phyloP scores from a whole-genome alignment of 2,888 invertebrate genomes.

The Heliconius erato region DNA sequence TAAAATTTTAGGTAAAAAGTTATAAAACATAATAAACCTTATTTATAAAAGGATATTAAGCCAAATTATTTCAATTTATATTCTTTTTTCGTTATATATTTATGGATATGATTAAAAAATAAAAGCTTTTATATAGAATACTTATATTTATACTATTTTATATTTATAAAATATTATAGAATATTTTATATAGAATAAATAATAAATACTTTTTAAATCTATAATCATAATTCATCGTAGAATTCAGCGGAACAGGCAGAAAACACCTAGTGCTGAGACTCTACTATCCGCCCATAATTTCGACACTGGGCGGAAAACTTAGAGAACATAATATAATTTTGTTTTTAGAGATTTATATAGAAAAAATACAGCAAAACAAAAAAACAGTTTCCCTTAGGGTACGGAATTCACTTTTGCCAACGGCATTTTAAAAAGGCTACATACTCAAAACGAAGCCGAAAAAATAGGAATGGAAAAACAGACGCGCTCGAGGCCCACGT shows the following conservation, averaged over 20 bases:
- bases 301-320: neutral
- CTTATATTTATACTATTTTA: too few species aligned
- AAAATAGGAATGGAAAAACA: conserved; percentile 24
- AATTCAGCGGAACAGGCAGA: neutral
- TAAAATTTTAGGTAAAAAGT: neutral
- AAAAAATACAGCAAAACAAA: too few species aligned
- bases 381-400: neutral
- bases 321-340: neutral
- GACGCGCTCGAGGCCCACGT: conserved; percentile 2
- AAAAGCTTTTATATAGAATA: neutral
- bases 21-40: neutral
- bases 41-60: neutral
- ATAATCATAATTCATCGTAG: too few species aligned
- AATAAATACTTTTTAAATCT: too few species aligned
- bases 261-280: neutral
- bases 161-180: too few species aligned
- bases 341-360: neutral
- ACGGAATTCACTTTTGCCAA: conserved; percentile 21
- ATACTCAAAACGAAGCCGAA: conserved; percentile 18
- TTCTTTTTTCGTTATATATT: too few species aligned
- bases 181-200: too few species aligned
- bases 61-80: neutral
- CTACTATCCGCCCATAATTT: neutral
- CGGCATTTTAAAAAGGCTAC: conserved; percentile 22
- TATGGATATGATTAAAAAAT: neutral